Evolutionary conservation across 1,140 invertebrate species (phyloP), one percentile per base, ranked within the genome.

Genomic region (Calephelis nemesis): DNA sequence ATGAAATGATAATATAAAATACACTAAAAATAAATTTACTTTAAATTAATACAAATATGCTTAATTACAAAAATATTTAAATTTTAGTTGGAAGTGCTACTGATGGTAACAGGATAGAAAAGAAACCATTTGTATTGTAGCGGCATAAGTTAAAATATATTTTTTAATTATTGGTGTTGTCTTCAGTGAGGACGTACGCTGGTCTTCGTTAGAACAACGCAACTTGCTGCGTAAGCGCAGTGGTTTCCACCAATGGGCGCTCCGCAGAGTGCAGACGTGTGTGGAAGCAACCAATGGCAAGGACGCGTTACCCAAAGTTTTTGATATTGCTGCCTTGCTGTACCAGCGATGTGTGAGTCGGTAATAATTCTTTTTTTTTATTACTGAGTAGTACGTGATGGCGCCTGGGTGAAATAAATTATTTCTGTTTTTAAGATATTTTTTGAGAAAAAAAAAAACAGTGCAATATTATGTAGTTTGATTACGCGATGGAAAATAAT

Each of bases 131-230:
- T 30, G 0, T 0, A 30, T 30, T 30, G 3, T 30, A 30, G 30
- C 4, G 30, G 30, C 1, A 30, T 30, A 30, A 30, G 30, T 30
- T 30, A 30, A 30, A 30, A 30, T 1, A 0, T 30, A 1, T 30
- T 2, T 73, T 30, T 30, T 2, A 30, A 30, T 30, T 30, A 30
- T 30, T 30, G 30, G 30, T 30, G 30, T 30, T 30, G 3, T 30
- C 30, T 69, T 5, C 71, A 88, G 86, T 48, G 80, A 83, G 40
- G 76, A 81, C 5, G 78, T 86, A 0, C 12, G 78, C 0, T 87
- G 87, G 85, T 81, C 75, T 0, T 81, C 81, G 0, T 4, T 73
- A 0, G 78, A 82, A 12, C 80, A 87, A 40, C 78, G 83, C 10
- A 84, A 87, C 62, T 62, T 74, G 7, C 30, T 87, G 3, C 76